Percentiles rank a stretch among this genome's conserved stretches.
Evolutionary conservation across 2,888 invertebrate genomes (phyloP).

Genomic region (Brachypalpus laphriformis): DNA sequence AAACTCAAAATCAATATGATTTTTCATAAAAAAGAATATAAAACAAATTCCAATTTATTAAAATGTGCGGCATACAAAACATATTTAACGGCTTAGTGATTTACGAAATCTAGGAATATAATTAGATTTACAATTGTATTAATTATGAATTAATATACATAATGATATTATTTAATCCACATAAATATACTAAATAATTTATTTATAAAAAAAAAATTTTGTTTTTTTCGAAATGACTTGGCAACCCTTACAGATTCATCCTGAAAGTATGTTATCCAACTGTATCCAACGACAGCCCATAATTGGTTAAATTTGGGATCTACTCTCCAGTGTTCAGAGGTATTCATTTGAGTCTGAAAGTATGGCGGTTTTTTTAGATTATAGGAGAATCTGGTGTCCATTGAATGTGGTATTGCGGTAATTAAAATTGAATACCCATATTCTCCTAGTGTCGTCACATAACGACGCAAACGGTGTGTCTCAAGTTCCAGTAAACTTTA

Average conservation of each 20-base stretch:
- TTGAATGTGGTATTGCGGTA: too few species aligned
- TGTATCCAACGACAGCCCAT: too few species aligned
- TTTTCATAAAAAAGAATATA: background rate
- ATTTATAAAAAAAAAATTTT: conserved; percentile 44
- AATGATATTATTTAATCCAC: conserved; percentile 59
- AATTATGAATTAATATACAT: conserved; percentile 60
- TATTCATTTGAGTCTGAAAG: too few species aligned
- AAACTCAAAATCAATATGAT: background rate
- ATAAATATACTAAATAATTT: conserved; percentile 59
- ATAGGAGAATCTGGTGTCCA: too few species aligned
- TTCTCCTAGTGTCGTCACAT: too few species aligned
- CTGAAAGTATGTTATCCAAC: background rate
- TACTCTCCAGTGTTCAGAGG: too few species aligned
- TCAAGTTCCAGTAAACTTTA: too few species aligned
- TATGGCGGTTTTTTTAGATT: too few species aligned
- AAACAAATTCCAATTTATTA: conserved; percentile 35
- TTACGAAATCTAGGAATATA: conserved; percentile 51
- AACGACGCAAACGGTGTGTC: too few species aligned
- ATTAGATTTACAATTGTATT: conserved; percentile 57
- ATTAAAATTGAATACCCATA: too few species aligned
- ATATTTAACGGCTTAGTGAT: conserved; percentile 62
- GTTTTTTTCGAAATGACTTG: background rate
- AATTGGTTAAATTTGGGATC: too few species aligned
- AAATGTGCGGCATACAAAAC: conserved; percentile 28
- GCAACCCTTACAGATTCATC: background rate